Conservation (phyloP, 2,113 vertebrate species). For the Microcebus ravelobensis region DNA sequence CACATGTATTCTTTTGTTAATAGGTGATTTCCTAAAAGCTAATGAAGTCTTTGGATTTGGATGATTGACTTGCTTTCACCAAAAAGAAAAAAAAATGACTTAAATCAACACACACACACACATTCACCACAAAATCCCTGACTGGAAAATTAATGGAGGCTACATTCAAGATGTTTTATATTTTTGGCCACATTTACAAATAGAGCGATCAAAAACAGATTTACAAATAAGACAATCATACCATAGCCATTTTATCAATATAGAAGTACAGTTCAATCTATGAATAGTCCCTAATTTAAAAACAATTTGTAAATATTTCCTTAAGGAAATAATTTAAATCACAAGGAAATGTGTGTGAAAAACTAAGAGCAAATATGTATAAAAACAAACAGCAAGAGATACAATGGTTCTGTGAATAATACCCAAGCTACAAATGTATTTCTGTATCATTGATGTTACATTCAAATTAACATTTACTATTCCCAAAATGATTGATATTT, state of each 20-base stretch:
- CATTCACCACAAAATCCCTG: neutral
- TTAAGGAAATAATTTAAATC: constrained; percentile 3
- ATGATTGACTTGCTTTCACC: neutral
- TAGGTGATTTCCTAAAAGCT: neutral
- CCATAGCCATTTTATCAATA: neutral
- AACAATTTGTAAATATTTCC: neutral
- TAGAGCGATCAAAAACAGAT: neutral
- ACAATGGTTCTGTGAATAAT: neutral
- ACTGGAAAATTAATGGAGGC: neutral
- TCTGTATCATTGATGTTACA: neutral
- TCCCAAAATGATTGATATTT: neutral
- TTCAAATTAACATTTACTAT: constrained; percentile 19
- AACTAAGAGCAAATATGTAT: neutral
- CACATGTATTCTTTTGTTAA: too few species aligned
- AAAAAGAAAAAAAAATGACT: neutral
- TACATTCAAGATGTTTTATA: neutral
- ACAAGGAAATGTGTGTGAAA: neutral
- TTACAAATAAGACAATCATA: neutral
- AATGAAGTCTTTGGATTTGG: neutral
- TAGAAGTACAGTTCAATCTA: neutral
- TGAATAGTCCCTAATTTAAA: neutral
- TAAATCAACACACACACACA: neutral
- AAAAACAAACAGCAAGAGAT: neutral
- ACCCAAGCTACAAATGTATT: neutral
- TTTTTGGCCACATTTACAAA: neutral